Percentiles rank a stretch among this genome's conserved stretches.
These are phyloP conservation scores for Aurelia aurita complex sp. Pacific DNA, from an alignment of 30 jellyfish, hydroid and myxozoan species.

Conservation along the genomic window DNA sequence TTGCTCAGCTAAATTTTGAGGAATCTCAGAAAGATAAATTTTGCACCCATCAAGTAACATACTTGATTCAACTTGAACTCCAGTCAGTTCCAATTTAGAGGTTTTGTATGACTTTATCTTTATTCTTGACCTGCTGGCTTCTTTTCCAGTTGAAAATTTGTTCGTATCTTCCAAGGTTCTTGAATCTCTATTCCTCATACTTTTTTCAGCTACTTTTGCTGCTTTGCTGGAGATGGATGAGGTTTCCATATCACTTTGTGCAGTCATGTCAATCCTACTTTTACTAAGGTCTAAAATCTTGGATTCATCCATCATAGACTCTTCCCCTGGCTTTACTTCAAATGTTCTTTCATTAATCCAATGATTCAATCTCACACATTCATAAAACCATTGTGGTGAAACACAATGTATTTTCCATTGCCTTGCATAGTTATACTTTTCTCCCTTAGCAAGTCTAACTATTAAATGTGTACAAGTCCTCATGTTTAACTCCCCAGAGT, in stretches of 20 bases:
- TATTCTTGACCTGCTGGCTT: not conserved
- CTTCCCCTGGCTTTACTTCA: conserved; percentile 73
- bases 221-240: conserved; percentile 59
- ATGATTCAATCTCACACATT: conserved; percentile 77
- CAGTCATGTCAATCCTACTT: conserved; percentile 42
- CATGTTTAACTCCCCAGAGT: conserved; percentile 95
- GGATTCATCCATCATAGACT: conserved; percentile 44
- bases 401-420: conserved; percentile 98
- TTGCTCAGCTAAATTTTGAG: conserved; percentile 41
- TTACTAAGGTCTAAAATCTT: conserved; percentile 11
- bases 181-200: conserved; percentile 53
- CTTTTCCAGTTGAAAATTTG: not conserved
- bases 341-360: conserved; percentile 84
- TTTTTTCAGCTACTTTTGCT: conserved; percentile 85
- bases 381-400: conserved; percentile 85
- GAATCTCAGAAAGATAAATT: conserved; percentile 60
- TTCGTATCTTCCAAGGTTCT: not conserved
- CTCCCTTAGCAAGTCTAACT: conserved; percentile 80
- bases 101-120: conserved; percentile 34
- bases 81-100: conserved; percentile 18
- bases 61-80: conserved; percentile 28
- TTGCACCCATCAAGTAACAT: conserved; percentile 84
- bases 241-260: conserved; percentile 17
- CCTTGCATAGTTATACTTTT: conserved; percentile 84
- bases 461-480: conserved; percentile 92